phyloP scores from a whole-genome alignment of 2,797 vertebrate species.

The Peromyscus nudipes region DNA sequence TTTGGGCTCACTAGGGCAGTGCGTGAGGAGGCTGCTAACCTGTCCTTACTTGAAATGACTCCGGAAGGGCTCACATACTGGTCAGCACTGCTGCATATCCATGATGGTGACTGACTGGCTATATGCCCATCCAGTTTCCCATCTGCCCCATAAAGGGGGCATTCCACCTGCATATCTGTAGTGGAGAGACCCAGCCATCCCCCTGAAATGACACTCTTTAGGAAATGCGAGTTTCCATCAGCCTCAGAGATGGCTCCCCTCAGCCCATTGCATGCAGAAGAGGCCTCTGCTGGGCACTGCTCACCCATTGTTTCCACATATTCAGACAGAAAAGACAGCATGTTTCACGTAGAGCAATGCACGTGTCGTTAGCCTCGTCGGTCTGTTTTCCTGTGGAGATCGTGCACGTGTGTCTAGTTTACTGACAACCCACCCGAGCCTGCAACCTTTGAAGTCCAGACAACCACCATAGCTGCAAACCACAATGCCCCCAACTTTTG shows the following conservation, averaged over 20 bases:
- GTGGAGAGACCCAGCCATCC: fast-evolving
- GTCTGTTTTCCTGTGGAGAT: background rate
- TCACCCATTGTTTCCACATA: constrained; percentile 38
- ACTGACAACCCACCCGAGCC: background rate
- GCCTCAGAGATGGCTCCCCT: constrained; percentile 11
- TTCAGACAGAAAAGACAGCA: constrained; percentile 13
- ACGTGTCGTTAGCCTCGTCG: constrained; percentile 35
- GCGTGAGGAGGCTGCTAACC: background rate
- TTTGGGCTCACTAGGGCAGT: background rate
- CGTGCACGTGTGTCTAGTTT: background rate
- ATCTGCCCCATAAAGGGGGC: background rate
- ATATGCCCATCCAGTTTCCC: background rate
- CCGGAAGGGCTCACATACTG: background rate
- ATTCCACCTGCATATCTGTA: background rate
- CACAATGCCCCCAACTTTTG: fast-evolving
- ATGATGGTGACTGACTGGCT: background rate
- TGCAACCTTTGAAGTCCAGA: background rate
- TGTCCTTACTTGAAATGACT: background rate
- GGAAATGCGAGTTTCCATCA: constrained; percentile 14
- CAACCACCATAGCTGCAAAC: background rate
- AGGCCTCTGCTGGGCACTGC: constrained; percentile 45
- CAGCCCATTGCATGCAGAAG: background rate
- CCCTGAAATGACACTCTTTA: constrained; percentile 46
- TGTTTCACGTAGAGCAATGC: constrained; percentile 3
- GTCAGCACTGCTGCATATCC: background rate